Percentiles rank a stretch among this genome's conserved stretches.
Evolutionary conservation across 1,140 invertebrate species (phyloP).

Genomic region (Chrysoperla carnea): DNA sequence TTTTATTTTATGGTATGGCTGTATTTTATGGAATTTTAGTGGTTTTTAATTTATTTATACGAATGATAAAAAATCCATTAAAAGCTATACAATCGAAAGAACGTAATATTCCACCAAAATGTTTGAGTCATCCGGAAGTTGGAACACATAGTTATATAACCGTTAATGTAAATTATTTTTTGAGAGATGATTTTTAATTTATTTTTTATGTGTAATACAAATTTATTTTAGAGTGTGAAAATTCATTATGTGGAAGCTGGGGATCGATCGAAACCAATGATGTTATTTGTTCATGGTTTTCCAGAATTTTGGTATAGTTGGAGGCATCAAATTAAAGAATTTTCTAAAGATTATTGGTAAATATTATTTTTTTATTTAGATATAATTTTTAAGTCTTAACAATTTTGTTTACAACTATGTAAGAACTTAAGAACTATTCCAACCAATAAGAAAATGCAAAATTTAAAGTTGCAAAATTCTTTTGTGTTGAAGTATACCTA

Average conservation of each 20-base stretch:
- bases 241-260: constrained; percentile 49
- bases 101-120: neutral
- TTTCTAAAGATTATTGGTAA: constrained; percentile 41
- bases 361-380: constrained; percentile 2
- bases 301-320: constrained; percentile 55
- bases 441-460: too few species aligned
- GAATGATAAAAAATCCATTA: too few species aligned
- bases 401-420: too few species aligned
- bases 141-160: neutral
- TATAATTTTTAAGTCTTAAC: too few species aligned
- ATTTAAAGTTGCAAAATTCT: too few species aligned
- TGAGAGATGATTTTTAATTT: too few species aligned
- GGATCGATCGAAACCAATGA: constrained; percentile 35
- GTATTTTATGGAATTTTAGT: too few species aligned
- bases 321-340: constrained; percentile 40
- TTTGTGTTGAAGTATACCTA: too few species aligned
- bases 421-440: too few species aligned
- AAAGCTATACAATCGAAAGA: neutral
- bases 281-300: constrained; percentile 48
- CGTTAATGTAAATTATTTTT: neutral
- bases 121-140: neutral
- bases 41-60: too few species aligned
- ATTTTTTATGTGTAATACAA: too few species aligned
- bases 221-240: constrained; percentile 30
- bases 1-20: too few species aligned